Conservation (phyloP, 2,113 vertebrate genomes). For the Siniperca knerii region DNA sequence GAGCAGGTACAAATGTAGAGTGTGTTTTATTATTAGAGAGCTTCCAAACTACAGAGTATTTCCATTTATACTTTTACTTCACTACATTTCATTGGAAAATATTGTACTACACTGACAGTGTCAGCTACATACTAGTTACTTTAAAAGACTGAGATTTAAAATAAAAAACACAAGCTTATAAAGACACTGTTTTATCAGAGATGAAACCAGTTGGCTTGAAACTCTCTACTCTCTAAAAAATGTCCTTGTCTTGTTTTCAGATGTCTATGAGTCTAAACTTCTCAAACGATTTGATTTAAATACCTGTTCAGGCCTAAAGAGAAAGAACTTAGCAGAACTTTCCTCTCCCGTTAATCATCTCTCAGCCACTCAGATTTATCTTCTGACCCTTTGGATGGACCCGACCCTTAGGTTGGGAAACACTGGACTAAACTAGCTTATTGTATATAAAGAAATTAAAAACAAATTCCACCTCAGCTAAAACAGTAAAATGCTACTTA, state of each 20-base stretch:
- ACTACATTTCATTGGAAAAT: too few relatives aligned
- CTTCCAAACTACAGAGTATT: not conserved
- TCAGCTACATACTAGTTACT: too few relatives aligned
- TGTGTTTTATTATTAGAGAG: constrained; percentile 4
- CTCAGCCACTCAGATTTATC: too few relatives aligned
- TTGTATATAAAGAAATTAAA: too few relatives aligned
- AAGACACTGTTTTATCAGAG: not conserved
- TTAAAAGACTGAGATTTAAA: too few relatives aligned
- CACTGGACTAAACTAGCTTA: too few relatives aligned
- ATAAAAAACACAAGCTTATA: not conserved
- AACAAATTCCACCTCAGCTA: not conserved
- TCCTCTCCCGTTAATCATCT: too few relatives aligned
- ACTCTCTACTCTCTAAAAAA: too few relatives aligned
- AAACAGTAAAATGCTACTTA: not conserved
- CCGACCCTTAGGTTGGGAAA: too few relatives aligned
- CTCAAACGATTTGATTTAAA: not conserved
- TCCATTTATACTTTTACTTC: not conserved
- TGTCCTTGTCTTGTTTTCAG: too few relatives aligned
- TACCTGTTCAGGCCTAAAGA: not conserved
- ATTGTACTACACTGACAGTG: not conserved
- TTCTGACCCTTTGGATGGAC: too few relatives aligned
- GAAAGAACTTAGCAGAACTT: not conserved
- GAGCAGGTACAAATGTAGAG: not conserved
- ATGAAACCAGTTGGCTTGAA: not conserved
- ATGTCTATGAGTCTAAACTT: not conserved